Base-by-base conservation (phyloP, 2,888 invertebrate genomes). In the Oligia latruncula region DNA sequence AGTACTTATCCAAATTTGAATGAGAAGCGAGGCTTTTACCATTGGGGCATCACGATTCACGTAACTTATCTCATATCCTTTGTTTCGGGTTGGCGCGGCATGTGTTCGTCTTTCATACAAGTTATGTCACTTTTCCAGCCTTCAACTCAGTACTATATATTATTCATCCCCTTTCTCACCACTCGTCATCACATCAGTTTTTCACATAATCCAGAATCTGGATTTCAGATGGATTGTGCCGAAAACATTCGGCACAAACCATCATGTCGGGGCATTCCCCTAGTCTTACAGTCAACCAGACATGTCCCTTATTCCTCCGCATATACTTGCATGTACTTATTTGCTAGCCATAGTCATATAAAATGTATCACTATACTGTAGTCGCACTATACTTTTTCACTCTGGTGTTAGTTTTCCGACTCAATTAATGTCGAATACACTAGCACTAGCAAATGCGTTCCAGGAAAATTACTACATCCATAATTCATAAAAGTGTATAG, bases 361-460 rank as follows among this genome's bases (percentile, higher is more conserved):
- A 46, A 46, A 46, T 46, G 46, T 46, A 9, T 43, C 43, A 43
- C 43, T 43, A 49, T 49, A 13, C 13, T 15, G 43, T 43, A 46
- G 15, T 4, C 17, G 15, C 15, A 15, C 15, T 43, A 8, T 43
- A 9, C 43, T n/a, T 9, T 67, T 43, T 43, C 43, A 67, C 13
- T 17, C 6, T 4, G 13, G 13, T 29, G 35, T 43, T 17, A n/a
- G 5, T n/a, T 60, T 67, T 52, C 4, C 15, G 2, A n/a, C 23
- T 9, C 13, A 43, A 43, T 46, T 5, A n/a, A 17, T 29, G 3
- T 20, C 4, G 11, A 35, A 52, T 23, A 76, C 17, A 52, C 52
- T 62, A 23, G 17, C 76, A 40, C 17, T 62, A 23, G 17, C 76
- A 40, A 52, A 68, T 77, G 68, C 4, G 23, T 68, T 68, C 43